Conservation (phyloP, 2,113 vertebrate genomes). For the Otus sunia region DNA sequence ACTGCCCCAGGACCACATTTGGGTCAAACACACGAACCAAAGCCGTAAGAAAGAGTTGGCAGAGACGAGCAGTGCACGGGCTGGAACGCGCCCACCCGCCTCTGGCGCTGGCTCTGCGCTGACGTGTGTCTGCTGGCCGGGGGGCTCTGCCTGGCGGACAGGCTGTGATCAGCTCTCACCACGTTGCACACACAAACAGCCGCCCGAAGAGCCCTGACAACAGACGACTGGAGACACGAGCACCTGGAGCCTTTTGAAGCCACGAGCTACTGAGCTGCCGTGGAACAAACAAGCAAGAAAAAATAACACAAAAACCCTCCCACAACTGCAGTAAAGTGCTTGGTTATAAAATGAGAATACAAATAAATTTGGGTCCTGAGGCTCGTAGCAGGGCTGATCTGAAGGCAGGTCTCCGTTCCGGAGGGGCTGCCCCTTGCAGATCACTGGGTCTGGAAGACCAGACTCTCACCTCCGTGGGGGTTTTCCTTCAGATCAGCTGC, state of each 20-base stretch:
- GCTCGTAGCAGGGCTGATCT: too few relatives aligned
- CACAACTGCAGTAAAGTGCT: neutral
- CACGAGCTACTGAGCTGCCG: neutral
- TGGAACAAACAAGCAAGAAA: neutral
- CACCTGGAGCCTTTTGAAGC: neutral
- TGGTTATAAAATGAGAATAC: neutral
- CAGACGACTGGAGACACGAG: too few relatives aligned
- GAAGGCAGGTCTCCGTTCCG: too few relatives aligned
- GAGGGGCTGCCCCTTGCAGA: neutral
- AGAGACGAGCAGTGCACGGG: neutral
- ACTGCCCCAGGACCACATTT: too few relatives aligned
- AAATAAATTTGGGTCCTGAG: neutral
- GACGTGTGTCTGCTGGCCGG: too few relatives aligned
- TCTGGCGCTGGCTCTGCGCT: neutral
- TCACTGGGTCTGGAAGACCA: too few relatives aligned
- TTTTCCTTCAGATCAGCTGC: rapidly evolving
- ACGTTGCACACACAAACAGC: too few relatives aligned
- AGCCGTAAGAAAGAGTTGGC: too few relatives aligned
- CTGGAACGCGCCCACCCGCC: neutral
- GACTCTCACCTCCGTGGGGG: neutral
- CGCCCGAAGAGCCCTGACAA: neutral
- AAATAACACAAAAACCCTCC: neutral
- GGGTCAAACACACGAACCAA: too few relatives aligned
- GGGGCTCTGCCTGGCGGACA: neutral
- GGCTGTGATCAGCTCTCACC: neutral